phyloP scores from a whole-genome alignment of 2,797 vertebrate species.

The Bryconaethiops microstoma region DNA sequence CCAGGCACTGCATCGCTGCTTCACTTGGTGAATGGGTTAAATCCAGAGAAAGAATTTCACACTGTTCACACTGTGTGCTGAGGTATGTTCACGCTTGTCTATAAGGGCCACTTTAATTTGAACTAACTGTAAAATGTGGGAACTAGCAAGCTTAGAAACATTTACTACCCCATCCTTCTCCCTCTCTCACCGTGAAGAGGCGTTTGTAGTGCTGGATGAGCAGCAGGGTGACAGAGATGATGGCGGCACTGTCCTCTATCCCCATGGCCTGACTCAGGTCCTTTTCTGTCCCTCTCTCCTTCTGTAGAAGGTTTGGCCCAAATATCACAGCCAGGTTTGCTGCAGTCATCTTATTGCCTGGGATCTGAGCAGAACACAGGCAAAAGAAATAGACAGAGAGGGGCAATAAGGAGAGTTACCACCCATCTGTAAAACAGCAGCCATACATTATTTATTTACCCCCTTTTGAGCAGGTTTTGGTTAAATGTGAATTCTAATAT shows the following conservation, averaged over 20 bases:
- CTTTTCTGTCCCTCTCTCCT: constrained; percentile 74
- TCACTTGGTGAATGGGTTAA: too few species aligned
- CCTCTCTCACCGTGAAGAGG: constrained; percentile 83
- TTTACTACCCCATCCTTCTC: not conserved
- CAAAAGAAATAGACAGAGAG: not conserved
- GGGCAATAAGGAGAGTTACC: not conserved
- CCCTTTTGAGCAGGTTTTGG: not conserved
- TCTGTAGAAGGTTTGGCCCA: constrained; percentile 90
- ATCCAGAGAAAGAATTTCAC: too few species aligned
- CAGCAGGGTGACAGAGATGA: constrained; percentile 85
- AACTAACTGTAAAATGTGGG: too few species aligned
- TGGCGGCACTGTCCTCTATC: constrained; percentile 86
- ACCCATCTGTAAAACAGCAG: not conserved
- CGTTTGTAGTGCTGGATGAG: constrained; percentile 86
- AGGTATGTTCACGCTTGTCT: too few species aligned
- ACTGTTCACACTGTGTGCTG: too few species aligned
- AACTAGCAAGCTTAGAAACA: too few species aligned
- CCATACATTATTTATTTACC: not conserved
- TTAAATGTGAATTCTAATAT: too few species aligned
- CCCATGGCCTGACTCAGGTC: constrained; percentile 72
- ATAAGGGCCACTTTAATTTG: too few species aligned
- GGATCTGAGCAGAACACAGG: constrained; percentile 70
- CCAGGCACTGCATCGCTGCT: too few species aligned
- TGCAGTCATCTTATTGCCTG: constrained; percentile 93
- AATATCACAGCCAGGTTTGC: constrained; percentile 92